A percentile compares a stretch with the other conserved stretches of the same genome.
Conservation (phyloP, 2,888 invertebrate genomes). For the Lydus trimaculatus region DNA sequence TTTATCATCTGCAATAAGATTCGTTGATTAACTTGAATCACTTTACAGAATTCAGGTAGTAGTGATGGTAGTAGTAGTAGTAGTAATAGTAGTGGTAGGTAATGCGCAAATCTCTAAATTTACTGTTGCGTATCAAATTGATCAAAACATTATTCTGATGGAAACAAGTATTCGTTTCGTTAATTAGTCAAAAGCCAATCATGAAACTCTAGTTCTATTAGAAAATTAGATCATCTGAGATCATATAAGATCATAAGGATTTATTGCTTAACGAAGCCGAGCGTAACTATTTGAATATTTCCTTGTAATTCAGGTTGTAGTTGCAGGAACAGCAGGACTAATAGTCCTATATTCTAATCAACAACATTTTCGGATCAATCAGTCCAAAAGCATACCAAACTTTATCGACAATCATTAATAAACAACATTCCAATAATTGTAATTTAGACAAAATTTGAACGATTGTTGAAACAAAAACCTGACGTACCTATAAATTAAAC, state of each 20-base stretch:
- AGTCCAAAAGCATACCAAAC: not conserved
- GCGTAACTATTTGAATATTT: not conserved
- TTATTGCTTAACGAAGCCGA: not conserved
- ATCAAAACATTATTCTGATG: slow-evolving; percentile 20
- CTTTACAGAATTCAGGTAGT: not conserved
- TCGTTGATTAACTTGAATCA: not conserved
- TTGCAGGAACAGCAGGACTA: not conserved
- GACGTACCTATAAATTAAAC: slow-evolving; percentile 50
- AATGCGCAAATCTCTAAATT: not conserved
- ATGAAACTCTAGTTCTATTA: slow-evolving; percentile 20
- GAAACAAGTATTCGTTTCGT: slow-evolving; percentile 22
- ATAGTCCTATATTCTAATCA: not conserved
- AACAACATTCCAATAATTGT: not conserved
- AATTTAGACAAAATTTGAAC: slow-evolving; percentile 46
- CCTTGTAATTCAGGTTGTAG: not conserved
- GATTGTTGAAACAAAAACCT: too few relatives aligned
- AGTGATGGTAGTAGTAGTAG: too few relatives aligned
- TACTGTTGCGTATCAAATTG: slow-evolving; percentile 7
- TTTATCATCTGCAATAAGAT: not conserved
- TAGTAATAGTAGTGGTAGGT: too few relatives aligned
- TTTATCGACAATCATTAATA: not conserved
- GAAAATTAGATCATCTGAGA: slow-evolving; percentile 23
- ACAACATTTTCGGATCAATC: not conserved
- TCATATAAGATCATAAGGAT: slow-evolving; percentile 14
- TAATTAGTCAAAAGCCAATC: slow-evolving; percentile 31